Conservation (phyloP, 2,113 vertebrate species). For the Kobus ellipsiprymnus region DNA sequence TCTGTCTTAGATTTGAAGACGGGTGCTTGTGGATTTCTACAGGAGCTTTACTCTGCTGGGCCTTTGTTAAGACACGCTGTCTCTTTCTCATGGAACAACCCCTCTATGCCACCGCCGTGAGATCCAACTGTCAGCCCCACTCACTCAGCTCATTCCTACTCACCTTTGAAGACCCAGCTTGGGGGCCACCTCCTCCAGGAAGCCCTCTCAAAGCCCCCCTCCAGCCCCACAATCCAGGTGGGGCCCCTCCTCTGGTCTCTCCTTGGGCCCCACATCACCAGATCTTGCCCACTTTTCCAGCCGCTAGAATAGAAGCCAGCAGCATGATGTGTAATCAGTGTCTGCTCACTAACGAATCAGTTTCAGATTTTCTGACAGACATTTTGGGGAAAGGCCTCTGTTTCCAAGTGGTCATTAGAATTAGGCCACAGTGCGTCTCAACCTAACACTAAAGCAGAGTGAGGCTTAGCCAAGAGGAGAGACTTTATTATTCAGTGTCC, state of each 20-base stretch:
- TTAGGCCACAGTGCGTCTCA: neutral
- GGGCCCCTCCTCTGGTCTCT: neutral
- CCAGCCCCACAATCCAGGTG: too few relatives aligned
- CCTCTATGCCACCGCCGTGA: neutral
- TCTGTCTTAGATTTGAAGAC: neutral
- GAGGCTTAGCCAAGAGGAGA: neutral
- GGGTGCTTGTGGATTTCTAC: neutral
- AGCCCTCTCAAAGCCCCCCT: neutral
- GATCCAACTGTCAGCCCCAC: neutral
- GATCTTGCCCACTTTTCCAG: neutral
- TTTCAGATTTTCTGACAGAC: neutral
- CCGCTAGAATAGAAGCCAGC: neutral
- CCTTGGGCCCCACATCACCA: accelerated
- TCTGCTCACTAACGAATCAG: neutral
- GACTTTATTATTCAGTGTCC: neutral
- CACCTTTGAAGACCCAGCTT: neutral
- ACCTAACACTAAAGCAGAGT: neutral
- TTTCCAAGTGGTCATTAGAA: neutral
- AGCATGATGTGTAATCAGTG: neutral
- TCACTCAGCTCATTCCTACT: neutral
- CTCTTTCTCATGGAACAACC: neutral
- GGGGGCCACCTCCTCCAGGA: neutral
- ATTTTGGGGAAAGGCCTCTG: neutral
- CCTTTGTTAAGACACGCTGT: neutral
- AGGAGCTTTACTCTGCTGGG: neutral